Evolutionary conservation across 2,888 invertebrate genomes (phyloP).

Genomic region (Ephialtes manifestator): DNA sequence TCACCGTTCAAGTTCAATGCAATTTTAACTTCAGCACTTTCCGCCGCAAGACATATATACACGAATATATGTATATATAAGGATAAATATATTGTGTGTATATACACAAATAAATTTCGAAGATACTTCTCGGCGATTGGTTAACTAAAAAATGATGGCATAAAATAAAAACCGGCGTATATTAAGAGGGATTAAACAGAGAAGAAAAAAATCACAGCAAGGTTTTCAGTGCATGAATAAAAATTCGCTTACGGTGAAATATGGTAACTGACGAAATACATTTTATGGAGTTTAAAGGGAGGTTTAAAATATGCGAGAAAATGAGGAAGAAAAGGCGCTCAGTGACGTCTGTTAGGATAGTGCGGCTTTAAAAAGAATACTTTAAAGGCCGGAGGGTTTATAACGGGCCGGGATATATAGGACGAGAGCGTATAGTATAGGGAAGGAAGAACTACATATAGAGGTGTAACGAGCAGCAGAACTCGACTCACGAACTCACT

Average conservation of each 20-base stretch:
- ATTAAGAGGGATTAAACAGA: neutral
- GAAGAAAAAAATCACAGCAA: neutral
- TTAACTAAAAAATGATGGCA: neutral
- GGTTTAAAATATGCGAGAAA: constrained; percentile 12
- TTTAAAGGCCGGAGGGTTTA: constrained; percentile 86
- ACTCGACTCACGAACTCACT: constrained; percentile 86
- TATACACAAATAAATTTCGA: neutral
- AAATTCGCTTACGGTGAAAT: neutral
- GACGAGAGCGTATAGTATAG: constrained; percentile 82
- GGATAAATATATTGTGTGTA: no score
- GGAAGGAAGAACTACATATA: constrained; percentile 86
- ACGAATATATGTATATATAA: constrained; percentile 27
- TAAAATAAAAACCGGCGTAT: neutral
- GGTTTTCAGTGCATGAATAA: neutral
- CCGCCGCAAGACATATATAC: constrained; percentile 27
- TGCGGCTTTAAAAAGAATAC: constrained; percentile 86
- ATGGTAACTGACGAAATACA: neutral
- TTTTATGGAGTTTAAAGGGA: neutral
- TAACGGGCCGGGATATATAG: constrained; percentile 84
- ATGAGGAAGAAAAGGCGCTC: constrained; percentile 79
- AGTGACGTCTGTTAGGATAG: constrained; percentile 84
- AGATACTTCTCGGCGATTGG: neutral
- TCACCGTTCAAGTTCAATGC: constrained; percentile 66
- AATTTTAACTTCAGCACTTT: constrained; percentile 60
- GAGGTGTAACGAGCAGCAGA: constrained; percentile 86